These are phyloP conservation scores for Capitella teleta DNA, from an alignment of 1,140 invertebrate genomes.

Conservation along the genomic window DNA sequence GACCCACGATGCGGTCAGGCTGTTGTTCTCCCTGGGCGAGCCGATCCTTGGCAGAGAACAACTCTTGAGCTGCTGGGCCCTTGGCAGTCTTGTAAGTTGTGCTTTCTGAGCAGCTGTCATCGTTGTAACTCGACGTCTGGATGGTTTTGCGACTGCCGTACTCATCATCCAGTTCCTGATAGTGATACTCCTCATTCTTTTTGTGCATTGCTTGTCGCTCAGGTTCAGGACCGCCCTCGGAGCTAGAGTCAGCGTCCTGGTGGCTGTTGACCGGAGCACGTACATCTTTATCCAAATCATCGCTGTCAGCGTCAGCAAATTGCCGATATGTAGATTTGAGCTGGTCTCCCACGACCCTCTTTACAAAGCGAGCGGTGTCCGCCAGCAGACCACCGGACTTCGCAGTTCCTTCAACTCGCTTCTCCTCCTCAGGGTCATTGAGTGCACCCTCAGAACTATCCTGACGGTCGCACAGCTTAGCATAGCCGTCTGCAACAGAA, in stretches of 20 bases:
- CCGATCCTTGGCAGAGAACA: slow-evolving; percentile 4
- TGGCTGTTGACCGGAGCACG: neutral
- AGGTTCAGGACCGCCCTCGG: neutral
- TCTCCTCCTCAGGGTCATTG: neutral
- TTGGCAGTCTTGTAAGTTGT: slow-evolving; percentile 7
- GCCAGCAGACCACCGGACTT: slow-evolving; percentile 1
- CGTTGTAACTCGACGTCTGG: slow-evolving; percentile 47
- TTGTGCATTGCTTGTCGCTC: slow-evolving; percentile 26
- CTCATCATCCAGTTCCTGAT: slow-evolving; percentile 39
- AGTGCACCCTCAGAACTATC: neutral
- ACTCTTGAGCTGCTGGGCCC: neutral
- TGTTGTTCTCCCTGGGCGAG: slow-evolving; percentile 9
- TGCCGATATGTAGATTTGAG: neutral
- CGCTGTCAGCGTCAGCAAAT: slow-evolving; percentile 4
- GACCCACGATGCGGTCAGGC: slow-evolving; percentile 52
- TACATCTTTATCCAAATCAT: neutral
- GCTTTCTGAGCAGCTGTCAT: slow-evolving; percentile 8
- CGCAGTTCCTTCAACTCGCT: neutral
- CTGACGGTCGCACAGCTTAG: neutral
- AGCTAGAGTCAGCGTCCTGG: neutral
- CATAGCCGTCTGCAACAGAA: no score
- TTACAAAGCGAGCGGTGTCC: neutral
- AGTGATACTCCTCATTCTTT: slow-evolving; percentile 32
- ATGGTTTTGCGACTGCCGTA: slow-evolving; percentile 50
- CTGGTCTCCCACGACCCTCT: neutral